Evolutionary conservation across 2,797 vertebrate genomes (phyloP), one percentile per base, ranked within the genome.

Genomic region (Sebastes trivittatus): DNA sequence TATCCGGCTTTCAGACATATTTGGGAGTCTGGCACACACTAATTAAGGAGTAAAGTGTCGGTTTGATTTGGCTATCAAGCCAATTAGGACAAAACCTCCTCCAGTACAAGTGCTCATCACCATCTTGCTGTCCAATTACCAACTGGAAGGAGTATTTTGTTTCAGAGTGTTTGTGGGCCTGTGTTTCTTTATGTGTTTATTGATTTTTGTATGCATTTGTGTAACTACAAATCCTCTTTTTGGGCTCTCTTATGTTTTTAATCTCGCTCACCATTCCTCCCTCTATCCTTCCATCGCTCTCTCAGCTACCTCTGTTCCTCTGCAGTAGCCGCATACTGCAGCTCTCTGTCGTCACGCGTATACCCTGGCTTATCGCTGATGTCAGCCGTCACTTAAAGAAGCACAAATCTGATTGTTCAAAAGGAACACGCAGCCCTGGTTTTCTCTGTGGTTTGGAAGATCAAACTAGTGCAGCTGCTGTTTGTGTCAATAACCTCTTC

Each of bases 51-150:
- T 79, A 73, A 87, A 90, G 78, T 87, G 77, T 75, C 42, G 18
- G 83, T 90, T 88, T 84, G 78, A 86, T 86, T 82, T 75, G 74
- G 25, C 77, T 55, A 87, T 88, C 80, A 82, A 85, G 75, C 78
- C 83, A 84, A 91, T 89, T 89, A 86, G 77, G 58, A 88, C 63
- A 59, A 82, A 87, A 73, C 67, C 80, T 85, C 77, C 78, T 76
- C 46, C 62, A 72, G 60, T 55, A n/a, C 22, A n/a, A 77, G 68
- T 34, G 78, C 69, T 81, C 76, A 78, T 88, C 77, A 64, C 13
- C 67, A 75, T 76, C 83, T 64, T 27, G 7, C 75, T 66, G 81
- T 62, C 85, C 86, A 83, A 84, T 88, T 85, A 88, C 42, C 74
- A 72, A 14, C 36, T 61, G n/a, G 61, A 74, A 60, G 32, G 66